Evolutionary conservation across 2,797 vertebrate species (phyloP).

Genomic region (Harpagifer antarcticus): DNA sequence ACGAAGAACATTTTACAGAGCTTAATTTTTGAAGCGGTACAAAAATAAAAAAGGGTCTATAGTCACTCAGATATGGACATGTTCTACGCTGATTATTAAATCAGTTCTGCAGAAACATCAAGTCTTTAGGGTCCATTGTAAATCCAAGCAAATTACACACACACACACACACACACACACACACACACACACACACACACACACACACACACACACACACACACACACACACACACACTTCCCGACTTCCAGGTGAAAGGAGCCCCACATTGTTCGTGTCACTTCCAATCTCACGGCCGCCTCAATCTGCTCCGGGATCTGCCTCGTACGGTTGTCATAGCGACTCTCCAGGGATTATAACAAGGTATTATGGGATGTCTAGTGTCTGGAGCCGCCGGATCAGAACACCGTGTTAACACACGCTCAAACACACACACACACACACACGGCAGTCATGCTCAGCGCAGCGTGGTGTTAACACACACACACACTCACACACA

Average conservation of each 20-base stretch:
- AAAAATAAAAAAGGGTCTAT: too few relatives aligned
- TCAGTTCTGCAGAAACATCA: not conserved
- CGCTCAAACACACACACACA: slow-evolving; percentile 23
- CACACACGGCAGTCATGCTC: not conserved
- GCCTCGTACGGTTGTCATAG: slow-evolving; percentile 68
- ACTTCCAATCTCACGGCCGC: slow-evolving; percentile 60
- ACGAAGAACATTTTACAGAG: too few relatives aligned
- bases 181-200: slow-evolving; percentile 2
- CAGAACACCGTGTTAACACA: slow-evolving; percentile 44
- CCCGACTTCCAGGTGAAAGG: slow-evolving; percentile 34
- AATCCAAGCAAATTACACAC: not conserved
- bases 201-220: slow-evolving; percentile 24
- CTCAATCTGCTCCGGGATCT: slow-evolving; percentile 56
- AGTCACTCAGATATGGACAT: too few relatives aligned
- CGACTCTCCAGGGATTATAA: slow-evolving; percentile 68
- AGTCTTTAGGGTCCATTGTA: not conserved
- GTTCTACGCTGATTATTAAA: not conserved
- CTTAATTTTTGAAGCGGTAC: too few relatives aligned
- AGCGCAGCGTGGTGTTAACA: not conserved
- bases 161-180: slow-evolving; percentile 28
- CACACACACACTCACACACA: slow-evolving; percentile 5
- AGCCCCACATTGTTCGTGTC: slow-evolving; percentile 53
- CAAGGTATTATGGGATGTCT: slow-evolving; percentile 73
- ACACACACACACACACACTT: not conserved
- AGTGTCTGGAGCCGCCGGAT: slow-evolving; percentile 51